Evolutionary conservation across 1,140 invertebrate genomes (phyloP).

Genomic region (Pseudomyrmex dendroicus): DNA sequence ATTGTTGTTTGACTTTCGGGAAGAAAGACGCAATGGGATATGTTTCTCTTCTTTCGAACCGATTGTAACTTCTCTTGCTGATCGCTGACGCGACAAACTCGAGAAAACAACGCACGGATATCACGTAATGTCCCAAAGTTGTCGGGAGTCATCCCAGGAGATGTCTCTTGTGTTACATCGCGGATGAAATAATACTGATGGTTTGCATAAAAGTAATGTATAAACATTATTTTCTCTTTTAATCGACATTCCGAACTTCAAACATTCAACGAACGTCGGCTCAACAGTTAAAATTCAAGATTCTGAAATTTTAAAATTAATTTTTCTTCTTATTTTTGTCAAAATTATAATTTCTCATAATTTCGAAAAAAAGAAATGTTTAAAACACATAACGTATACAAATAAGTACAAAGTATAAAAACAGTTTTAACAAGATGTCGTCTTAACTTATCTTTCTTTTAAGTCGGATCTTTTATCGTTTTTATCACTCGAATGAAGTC

Average conservation of each 20-base stretch:
- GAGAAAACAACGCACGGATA: constrained; percentile 53
- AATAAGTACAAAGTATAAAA: too few species aligned
- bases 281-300: too few species aligned
- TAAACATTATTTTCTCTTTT: neutral
- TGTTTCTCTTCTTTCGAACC: constrained; percentile 38
- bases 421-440: too few species aligned
- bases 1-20: constrained; percentile 50
- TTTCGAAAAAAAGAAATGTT: too few species aligned
- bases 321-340: too few species aligned
- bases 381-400: too few species aligned
- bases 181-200: constrained; percentile 39
- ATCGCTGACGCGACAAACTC: constrained; percentile 62
- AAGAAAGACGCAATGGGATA: constrained; percentile 27
- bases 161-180: constrained; percentile 29
- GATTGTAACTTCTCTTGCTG: constrained; percentile 58
- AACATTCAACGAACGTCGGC: too few species aligned
- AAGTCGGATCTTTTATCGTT: too few species aligned
- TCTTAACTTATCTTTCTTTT: too few species aligned
- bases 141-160: constrained; percentile 33
- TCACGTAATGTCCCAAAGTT: constrained; percentile 50
- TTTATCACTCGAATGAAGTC: neutral
- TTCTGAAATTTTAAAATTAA: too few species aligned
- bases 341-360: too few species aligned
- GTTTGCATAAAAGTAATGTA: constrained; percentile 17
- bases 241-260: neutral